Evolutionary conservation across 2,113 vertebrate species (phyloP), one percentile per base, ranked within the genome.

Genomic region (Caretta caretta): DNA sequence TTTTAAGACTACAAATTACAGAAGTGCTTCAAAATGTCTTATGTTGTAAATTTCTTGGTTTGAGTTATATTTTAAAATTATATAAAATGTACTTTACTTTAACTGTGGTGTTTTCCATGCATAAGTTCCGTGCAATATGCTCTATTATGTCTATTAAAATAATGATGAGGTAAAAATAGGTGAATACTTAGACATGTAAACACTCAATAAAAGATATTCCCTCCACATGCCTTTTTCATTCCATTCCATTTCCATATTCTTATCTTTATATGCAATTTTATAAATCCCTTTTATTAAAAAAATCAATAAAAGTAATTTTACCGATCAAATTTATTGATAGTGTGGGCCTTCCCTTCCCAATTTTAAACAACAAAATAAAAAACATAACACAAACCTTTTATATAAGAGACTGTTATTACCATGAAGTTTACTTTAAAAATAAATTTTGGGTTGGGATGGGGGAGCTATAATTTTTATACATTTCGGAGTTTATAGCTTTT

Each of bases 101-200:
- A 95, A 95, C 96, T 96, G 97, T 97, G 75, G 86, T 95, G 94
- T 98, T 98, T 97, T 97, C 90, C 96, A 84, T 97, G 95, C 87
- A 97, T 97, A 96, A 97, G 90, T 97, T 98, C 89, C 93, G 97
- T 98, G 98, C 97, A 97, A 91, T 98, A 98, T 98, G 97, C 96
- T 97, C 86, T 90, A 91, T 97, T 94, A 92, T 96, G 93, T 96
- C 94, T 97, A 91, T 94, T 96, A 96, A 97, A 79, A 96, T 56
- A 93, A 89, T 87, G 96, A 65, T 89, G 87, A 97, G 93, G 96
- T 92, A 94, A 93, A 94, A 94, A 95, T 97, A 97, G 96, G 90
- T 95, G 91, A 97, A 90, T 96, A 96, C 90, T 97, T 96, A 98
- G 94, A 93, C 94, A 83, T 98, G 97, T 98, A 97, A 97, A 97